phyloP scores from a whole-genome alignment of 2,888 invertebrate genomes.

The Amblyjoppa fuscipennis region DNA sequence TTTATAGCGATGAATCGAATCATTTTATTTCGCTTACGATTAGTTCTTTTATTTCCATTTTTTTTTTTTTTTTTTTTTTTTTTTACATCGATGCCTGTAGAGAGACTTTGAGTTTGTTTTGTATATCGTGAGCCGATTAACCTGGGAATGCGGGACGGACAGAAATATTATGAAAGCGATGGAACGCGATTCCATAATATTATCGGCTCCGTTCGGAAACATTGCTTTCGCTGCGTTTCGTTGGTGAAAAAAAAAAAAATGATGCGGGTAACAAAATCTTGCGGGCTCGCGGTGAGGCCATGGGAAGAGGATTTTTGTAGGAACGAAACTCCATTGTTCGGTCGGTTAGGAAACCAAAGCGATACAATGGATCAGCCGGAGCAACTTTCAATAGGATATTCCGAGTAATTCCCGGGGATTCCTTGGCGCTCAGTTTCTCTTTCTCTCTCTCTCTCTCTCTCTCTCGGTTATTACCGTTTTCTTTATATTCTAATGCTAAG shows the following conservation, averaged over 20 bases:
- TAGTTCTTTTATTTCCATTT: not conserved
- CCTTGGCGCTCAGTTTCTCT: slow-evolving; percentile 28
- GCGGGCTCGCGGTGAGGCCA: slow-evolving; percentile 58
- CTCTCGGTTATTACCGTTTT: slow-evolving; percentile 63
- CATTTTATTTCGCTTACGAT: slow-evolving; percentile 35
- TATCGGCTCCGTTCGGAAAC: slow-evolving; percentile 66
- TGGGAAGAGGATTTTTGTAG: slow-evolving; percentile 71
- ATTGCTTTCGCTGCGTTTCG: slow-evolving; percentile 22
- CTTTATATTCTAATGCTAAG: slow-evolving; percentile 60
- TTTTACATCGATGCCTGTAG: not conserved
- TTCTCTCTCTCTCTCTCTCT: slow-evolving; percentile 37
- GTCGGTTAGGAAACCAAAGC: slow-evolving; percentile 71
- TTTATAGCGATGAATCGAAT: slow-evolving; percentile 23
- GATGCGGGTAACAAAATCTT: slow-evolving; percentile 57
- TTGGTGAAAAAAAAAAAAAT: slow-evolving; percentile 27
- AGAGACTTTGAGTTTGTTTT: slow-evolving; percentile 13
- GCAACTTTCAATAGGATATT: slow-evolving; percentile 66
- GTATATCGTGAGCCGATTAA: slow-evolving; percentile 32
- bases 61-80: not conserved
- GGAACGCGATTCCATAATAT: slow-evolving; percentile 68
- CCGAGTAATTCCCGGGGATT: slow-evolving; percentile 68
- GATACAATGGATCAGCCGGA: slow-evolving; percentile 70
- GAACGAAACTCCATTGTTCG: slow-evolving; percentile 74
- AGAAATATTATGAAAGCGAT: slow-evolving; percentile 43
- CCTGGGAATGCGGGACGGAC: not conserved